Evolutionary conservation across 2,113 vertebrate genomes (phyloP), one percentile per base, ranked within the genome.

Genomic region (Epinephelus moara): DNA sequence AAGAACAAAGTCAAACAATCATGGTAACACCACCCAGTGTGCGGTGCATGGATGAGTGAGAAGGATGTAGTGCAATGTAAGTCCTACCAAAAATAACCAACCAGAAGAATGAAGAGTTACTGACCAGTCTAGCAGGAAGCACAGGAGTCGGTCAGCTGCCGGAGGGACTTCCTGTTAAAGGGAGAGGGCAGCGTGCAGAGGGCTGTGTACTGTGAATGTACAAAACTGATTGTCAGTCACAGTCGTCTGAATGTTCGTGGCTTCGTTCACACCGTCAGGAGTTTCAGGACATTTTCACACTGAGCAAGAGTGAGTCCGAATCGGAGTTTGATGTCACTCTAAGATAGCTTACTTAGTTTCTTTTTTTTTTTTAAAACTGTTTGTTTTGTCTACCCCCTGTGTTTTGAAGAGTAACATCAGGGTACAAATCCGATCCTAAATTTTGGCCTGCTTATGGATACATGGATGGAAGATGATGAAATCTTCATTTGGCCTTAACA

Each of bases 61-160:
- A 47, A 53, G 1, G 42, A 52, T 63, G 61, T 45, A 69, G 55
- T 63, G 67, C 76, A 85, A 66, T 81, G 61, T 52, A 27, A 66
- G 63, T 79, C 64, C 70, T 73, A 82, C 88, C 85, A 88, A 91
- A 89, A 86, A 62, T 25, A 62, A 73, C 17, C 80, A 80, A 42
- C 64, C 60, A 59, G 6, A 15, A 69, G 25, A 70, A 60, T 57
- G 70, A 62, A 67, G 55, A 74, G 52, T 49, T 53, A 53, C 59
- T 10, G 76, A 52, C n/a, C 15, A n/a, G 69, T 56, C 59, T 27
- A 80, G 63, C 50, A 40, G 10, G 53, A 7, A 60, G 61, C 61
- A 69, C 59, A n/a, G 21, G 55, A 60, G 33, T 75, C 71, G 4
- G 56, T 64, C 70, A 10, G 70, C 57, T 52, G 47, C 23, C 50